phyloP scores from a whole-genome alignment of 2,797 vertebrate species.

The Melanotaenia nigrans region DNA sequence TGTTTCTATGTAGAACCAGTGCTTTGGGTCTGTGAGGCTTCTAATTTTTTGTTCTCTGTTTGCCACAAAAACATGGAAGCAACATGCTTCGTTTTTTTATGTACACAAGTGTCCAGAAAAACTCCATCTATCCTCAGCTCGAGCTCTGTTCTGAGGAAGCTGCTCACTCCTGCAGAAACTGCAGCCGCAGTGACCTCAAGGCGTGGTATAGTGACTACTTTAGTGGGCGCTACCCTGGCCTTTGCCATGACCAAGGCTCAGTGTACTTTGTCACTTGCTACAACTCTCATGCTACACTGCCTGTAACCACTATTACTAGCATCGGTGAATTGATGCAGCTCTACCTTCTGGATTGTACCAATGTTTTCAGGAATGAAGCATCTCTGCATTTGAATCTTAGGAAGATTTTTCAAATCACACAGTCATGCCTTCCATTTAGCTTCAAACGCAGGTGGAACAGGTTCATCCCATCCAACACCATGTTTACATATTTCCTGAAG shows the following conservation, averaged over 20 bases:
- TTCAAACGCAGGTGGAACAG: neutral
- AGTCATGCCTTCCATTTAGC: too few species aligned
- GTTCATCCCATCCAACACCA: neutral
- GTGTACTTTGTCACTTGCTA: neutral
- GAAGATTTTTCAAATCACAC: neutral
- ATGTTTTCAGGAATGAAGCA: neutral
- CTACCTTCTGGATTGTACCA: neutral
- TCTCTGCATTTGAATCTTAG: neutral
- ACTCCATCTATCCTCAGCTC: neutral
- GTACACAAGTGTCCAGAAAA: neutral
- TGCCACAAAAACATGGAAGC: conserved; percentile 9
- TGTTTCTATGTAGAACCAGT: neutral
- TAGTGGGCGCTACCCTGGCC: neutral
- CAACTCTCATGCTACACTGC: neutral
- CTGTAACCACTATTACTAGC: neutral
- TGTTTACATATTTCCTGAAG: conserved; percentile 4
- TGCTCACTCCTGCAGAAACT: neutral
- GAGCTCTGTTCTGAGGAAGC: neutral
- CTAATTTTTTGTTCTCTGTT: neutral
- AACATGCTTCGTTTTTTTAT: neutral
- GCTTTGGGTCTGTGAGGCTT: neutral
- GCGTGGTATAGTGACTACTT: neutral
- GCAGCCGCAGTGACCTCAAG: neutral
- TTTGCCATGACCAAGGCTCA: neutral
- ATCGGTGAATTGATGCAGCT: conserved; percentile 2